Evolutionary conservation across 1,140 invertebrate genomes (phyloP).

Genomic region (Drosophila watanabei): DNA sequence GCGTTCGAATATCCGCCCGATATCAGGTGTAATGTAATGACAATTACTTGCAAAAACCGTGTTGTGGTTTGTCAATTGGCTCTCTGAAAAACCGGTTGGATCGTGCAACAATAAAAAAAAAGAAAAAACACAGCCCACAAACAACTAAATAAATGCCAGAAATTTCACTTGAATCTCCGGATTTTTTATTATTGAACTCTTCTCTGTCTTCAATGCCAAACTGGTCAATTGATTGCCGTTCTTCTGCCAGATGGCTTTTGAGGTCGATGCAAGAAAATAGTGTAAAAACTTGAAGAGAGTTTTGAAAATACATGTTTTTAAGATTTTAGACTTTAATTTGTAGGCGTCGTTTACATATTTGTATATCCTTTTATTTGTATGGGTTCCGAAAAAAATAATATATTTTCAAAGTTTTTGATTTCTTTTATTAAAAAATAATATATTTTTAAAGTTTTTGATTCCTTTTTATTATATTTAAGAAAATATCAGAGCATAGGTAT

Average conservation of each 20-base stretch:
- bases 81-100: slow-evolving; percentile 31
- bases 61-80: slow-evolving; percentile 40
- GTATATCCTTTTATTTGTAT: neutral
- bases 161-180: slow-evolving; percentile 39
- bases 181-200: slow-evolving; percentile 27
- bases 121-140: slow-evolving; percentile 7
- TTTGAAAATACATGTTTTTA: too few species aligned
- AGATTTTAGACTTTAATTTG: too few species aligned
- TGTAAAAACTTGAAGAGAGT: too few species aligned
- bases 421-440: neutral
- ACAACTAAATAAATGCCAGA: slow-evolving; percentile 13
- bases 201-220: slow-evolving; percentile 40
- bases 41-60: slow-evolving; percentile 41
- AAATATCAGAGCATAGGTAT: too few species aligned
- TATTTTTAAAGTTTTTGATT: too few species aligned
- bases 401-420: neutral
- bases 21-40: slow-evolving; percentile 37
- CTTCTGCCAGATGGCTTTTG: slow-evolving; percentile 27
- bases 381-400: neutral
- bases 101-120: slow-evolving; percentile 5
- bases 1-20: slow-evolving; percentile 32
- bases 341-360: neutral
- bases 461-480: too few species aligned
- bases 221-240: slow-evolving; percentile 36
- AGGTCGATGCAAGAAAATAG: neutral